Evolutionary conservation across 2,888 invertebrate species (phyloP).

Genomic region (Lasiommata megera): DNA sequence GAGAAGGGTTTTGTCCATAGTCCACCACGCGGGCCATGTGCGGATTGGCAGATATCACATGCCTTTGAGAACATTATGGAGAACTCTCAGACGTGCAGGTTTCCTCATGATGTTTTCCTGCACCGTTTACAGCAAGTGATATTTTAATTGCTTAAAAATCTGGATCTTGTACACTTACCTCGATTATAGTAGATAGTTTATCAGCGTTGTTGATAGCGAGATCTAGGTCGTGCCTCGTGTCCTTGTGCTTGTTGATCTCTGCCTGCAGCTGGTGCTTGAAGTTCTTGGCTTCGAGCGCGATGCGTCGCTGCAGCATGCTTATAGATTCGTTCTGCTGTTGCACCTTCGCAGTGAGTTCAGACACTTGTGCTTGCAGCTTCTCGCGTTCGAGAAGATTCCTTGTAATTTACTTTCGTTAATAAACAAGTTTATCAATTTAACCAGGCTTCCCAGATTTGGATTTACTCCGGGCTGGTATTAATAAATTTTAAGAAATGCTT

Average conservation of each 20-base stretch:
- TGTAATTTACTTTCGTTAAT: constrained; percentile 20
- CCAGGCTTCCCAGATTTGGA: no score
- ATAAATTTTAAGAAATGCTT: no score
- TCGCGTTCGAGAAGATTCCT: constrained; percentile 88
- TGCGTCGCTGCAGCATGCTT: constrained; percentile 84
- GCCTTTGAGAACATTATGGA: no score
- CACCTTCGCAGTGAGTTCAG: constrained; percentile 76
- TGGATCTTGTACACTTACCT: no score
- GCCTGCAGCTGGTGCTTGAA: constrained; percentile 85
- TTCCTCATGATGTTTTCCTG: no score
- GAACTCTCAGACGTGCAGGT: no score
- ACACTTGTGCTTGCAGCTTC: constrained; percentile 84
- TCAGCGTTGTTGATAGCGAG: constrained; percentile 83
- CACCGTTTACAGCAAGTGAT: no score
- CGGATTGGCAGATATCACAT: no score
- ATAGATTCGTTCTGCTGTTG: constrained; percentile 84
- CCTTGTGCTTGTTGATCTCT: constrained; percentile 86
- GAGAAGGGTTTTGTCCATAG: no score
- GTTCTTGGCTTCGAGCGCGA: constrained; percentile 88
- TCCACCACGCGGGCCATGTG: no score
- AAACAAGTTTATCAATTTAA: not conserved
- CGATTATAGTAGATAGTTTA: constrained; percentile 81
- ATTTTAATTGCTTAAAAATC: no score
- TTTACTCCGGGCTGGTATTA: no score
- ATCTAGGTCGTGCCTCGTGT: constrained; percentile 84